Evolutionary conservation across 2,797 vertebrate species (phyloP).

Genomic region (Sternarchorhynchus goeldii): DNA sequence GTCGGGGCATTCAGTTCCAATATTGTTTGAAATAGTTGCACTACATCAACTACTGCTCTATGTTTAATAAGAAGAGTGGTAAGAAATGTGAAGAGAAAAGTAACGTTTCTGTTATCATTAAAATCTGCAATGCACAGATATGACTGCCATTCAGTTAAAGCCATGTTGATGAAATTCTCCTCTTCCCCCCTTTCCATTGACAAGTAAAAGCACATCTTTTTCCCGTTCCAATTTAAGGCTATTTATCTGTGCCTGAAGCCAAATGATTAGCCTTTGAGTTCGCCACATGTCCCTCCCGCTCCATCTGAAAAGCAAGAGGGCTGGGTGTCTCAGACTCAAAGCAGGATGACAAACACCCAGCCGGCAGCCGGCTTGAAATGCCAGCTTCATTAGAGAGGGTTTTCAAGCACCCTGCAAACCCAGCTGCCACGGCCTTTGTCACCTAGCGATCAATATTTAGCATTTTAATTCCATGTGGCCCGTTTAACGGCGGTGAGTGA

Average conservation of each 20-base stretch:
- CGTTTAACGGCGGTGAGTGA: slow-evolving; percentile 48
- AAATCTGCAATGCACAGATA: background rate
- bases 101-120: slow-evolving; percentile 4
- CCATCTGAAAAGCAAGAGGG: slow-evolving; percentile 47
- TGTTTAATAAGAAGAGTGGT: background rate
- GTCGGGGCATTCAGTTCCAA: background rate
- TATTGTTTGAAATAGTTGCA: background rate
- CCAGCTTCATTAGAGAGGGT: slow-evolving; percentile 59
- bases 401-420: slow-evolving; percentile 54
- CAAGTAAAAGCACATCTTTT: slow-evolving; percentile 28
- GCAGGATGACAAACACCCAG: slow-evolving; percentile 50
- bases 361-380: slow-evolving; percentile 51
- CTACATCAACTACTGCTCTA: slow-evolving; percentile 11
- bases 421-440: slow-evolving; percentile 55
- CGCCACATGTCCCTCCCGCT: slow-evolving; percentile 11
- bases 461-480: slow-evolving; percentile 57
- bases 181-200: background rate
- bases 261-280: slow-evolving; percentile 46
- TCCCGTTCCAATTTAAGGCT: slow-evolving; percentile 21
- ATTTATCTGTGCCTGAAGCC: slow-evolving; percentile 40
- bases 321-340: slow-evolving; percentile 41
- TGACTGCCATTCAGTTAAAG: background rate
- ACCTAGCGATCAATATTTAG: slow-evolving; percentile 57
- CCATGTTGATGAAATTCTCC: slow-evolving; percentile 2
- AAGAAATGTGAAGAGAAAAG: background rate